A percentile compares a stretch with the other conserved stretches of the same genome.
Conservation (phyloP, 2,888 invertebrate genomes). For the Phaonia tiefii region DNA sequence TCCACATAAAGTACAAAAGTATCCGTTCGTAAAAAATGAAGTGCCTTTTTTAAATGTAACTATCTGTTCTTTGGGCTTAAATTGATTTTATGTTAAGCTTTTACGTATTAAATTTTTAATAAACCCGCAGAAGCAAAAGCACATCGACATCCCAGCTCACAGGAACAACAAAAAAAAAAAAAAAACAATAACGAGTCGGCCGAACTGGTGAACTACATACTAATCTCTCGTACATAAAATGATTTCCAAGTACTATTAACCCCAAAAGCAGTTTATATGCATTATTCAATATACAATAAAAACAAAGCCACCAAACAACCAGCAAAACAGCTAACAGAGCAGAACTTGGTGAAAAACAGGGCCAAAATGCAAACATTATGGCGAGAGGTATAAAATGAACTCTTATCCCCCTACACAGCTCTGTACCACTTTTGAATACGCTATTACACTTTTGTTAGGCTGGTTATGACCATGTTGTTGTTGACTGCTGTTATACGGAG, state of each 20-base stretch:
- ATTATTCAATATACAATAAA: constrained; percentile 60
- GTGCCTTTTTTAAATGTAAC: too few species aligned
- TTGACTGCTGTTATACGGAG: background rate
- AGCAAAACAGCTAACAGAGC: constrained; percentile 33
- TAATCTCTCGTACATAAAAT: constrained; percentile 49
- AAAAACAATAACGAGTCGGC: constrained; percentile 18
- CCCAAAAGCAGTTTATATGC: constrained; percentile 62
- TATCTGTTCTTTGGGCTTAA: constrained; percentile 10
- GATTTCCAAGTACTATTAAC: constrained; percentile 64
- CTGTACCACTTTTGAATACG: background rate
- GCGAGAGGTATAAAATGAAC: background rate
- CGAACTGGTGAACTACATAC: constrained; percentile 41
- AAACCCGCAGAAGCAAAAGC: constrained; percentile 52
- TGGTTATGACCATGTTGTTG: background rate
- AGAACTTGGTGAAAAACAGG: background rate
- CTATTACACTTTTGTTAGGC: constrained; percentile 21
- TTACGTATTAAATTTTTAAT: constrained; percentile 59
- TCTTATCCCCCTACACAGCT: background rate
- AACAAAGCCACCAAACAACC: background rate
- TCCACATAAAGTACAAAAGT: background rate
- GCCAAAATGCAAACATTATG: constrained; percentile 35
- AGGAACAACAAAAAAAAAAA: too few species aligned
- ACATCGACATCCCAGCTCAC: background rate
- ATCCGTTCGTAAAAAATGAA: background rate
- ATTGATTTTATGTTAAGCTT: constrained; percentile 45